A percentile compares a stretch with the other conserved stretches of the same genome.
Conservation (phyloP, 2,888 invertebrate genomes). For the Agrilus cyanescens region DNA sequence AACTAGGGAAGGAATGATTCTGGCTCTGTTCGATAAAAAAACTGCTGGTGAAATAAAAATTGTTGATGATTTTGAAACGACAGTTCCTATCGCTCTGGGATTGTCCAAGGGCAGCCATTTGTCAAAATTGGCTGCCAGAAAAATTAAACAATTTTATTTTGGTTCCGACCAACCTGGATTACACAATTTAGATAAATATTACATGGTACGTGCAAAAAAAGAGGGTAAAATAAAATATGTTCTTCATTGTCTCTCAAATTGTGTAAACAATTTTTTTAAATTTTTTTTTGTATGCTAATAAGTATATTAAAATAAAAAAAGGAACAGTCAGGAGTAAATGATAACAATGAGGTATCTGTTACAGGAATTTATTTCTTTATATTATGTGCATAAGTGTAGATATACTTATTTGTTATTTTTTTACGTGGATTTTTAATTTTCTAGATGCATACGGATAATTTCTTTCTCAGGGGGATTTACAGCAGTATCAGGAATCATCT, state of each 20-base stretch:
- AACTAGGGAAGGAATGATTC: conserved; percentile 21
- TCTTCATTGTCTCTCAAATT: no score
- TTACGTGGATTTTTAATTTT: conserved; percentile 13
- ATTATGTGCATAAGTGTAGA: no score
- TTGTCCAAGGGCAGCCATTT: conserved; percentile 11
- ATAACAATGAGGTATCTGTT: no score
- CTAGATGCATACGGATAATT: conserved; percentile 28
- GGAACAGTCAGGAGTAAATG: no score
- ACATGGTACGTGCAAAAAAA: conserved; percentile 7
- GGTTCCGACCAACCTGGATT: conserved; percentile 9
- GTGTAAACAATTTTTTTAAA: no score
- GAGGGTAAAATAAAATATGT: neutral
- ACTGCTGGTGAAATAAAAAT: conserved; percentile 9
- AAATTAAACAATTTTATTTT: conserved; percentile 17
- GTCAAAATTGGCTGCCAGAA: conserved; percentile 12
- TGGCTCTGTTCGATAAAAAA: conserved; percentile 13
- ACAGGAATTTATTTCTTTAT: no score
- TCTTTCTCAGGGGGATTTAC: conserved; percentile 22
- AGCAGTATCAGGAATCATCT: conserved; percentile 19
- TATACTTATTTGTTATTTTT: no score
- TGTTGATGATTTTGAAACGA: conserved; percentile 14
- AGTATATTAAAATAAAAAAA: no score
- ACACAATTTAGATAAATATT: conserved; percentile 10
- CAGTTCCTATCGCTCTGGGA: conserved; percentile 16
- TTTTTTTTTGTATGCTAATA: no score